Evolutionary conservation across 2,113 vertebrate species (phyloP).

Genomic region (Barnardius zonarius): DNA sequence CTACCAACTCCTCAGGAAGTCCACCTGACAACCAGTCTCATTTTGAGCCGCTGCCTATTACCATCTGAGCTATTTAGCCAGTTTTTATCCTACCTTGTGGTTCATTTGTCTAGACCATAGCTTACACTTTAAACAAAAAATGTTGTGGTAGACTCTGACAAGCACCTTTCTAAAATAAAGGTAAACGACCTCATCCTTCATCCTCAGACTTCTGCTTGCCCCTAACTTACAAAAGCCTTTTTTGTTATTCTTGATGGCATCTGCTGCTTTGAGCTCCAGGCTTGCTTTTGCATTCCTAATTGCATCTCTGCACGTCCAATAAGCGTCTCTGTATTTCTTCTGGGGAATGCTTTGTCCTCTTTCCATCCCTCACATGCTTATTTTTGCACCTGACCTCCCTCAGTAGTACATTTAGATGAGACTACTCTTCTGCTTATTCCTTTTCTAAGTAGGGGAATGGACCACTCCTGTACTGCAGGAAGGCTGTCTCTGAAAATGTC

Average conservation of each 20-base stretch:
- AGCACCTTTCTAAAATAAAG: neutral
- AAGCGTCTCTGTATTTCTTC: neutral
- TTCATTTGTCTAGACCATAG: neutral
- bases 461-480: neutral
- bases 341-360: neutral
- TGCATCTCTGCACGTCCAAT: neutral
- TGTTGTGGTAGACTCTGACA: neutral
- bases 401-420: neutral
- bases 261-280: neutral
- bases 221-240: neutral
- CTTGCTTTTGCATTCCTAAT: neutral
- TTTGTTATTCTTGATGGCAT: neutral
- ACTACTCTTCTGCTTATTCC: neutral
- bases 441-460: neutral
- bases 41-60: neutral
- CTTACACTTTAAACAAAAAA: neutral
- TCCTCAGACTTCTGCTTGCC: neutral
- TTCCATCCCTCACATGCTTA: neutral
- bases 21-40: neutral
- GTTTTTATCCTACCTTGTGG: neutral
- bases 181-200: neutral
- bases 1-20: neutral
- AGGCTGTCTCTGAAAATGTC: neutral
- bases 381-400: neutral
- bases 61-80: neutral